A percentile compares a stretch with the other conserved stretches of the same genome.
Evolutionary conservation across 1,140 invertebrate genomes (phyloP).

Genomic region (Saccostrea echinata): DNA sequence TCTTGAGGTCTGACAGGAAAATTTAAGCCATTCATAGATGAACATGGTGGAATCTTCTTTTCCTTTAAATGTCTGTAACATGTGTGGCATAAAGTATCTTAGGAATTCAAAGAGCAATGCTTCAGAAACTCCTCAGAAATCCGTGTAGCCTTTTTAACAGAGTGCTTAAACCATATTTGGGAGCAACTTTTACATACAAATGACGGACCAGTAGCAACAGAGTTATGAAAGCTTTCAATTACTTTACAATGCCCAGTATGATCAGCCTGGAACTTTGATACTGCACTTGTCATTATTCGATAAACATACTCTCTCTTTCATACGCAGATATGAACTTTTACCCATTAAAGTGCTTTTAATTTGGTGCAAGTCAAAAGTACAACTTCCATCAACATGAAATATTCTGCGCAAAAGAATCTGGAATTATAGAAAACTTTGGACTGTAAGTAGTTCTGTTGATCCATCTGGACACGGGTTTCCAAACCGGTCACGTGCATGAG

Average conservation of each 20-base stretch:
- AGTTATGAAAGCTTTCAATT: slow-evolving; percentile 40
- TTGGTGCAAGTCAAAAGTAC: slow-evolving; percentile 17
- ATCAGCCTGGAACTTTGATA: neutral
- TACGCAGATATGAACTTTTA: neutral
- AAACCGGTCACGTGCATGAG: slow-evolving; percentile 1
- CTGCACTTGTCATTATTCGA: neutral
- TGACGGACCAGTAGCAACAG: slow-evolving; percentile 23
- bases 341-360: neutral
- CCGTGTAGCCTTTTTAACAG: slow-evolving; percentile 32
- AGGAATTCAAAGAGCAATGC: slow-evolving; percentile 2
- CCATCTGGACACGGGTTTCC: neutral
- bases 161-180: slow-evolving; percentile 56
- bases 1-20: slow-evolving; percentile 54
- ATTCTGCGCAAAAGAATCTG: slow-evolving; percentile 9
- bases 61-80: slow-evolving; percentile 38
- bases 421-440: neutral
- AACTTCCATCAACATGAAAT: slow-evolving; percentile 18
- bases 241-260: neutral
- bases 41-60: slow-evolving; percentile 46
- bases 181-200: slow-evolving; percentile 54
- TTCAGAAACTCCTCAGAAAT: neutral
- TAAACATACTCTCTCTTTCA: neutral
- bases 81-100: slow-evolving; percentile 47
- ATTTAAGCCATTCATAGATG: slow-evolving; percentile 54
- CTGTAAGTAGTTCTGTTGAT: slow-evolving; percentile 4